Conservation (phyloP, 2,113 vertebrate genomes). For the Corvus moneduloides region DNA sequence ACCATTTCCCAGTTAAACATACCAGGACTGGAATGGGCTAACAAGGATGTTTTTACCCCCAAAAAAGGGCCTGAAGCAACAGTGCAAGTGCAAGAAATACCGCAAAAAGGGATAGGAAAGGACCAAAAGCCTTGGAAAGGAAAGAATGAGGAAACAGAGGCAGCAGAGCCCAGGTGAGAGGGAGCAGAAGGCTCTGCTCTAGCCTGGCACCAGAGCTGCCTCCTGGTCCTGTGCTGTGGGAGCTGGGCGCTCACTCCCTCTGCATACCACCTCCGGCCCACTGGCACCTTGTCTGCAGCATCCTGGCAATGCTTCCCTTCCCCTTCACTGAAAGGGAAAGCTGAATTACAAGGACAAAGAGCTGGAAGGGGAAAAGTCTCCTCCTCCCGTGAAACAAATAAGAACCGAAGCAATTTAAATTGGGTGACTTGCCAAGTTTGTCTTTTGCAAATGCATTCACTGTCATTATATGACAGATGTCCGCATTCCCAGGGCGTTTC, state of each 20-base stretch:
- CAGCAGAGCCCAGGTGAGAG: background rate
- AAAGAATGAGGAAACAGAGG: background rate
- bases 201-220: background rate
- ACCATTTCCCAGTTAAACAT: background rate
- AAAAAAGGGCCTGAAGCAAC: background rate
- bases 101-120: background rate
- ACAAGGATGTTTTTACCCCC: background rate
- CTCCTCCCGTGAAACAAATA: background rate
- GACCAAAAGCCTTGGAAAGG: background rate
- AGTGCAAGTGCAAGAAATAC: background rate
- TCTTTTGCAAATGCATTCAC: background rate
- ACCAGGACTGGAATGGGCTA: background rate
- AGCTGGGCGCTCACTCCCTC: background rate
- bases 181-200: background rate
- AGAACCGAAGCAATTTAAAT: conserved; percentile 26
- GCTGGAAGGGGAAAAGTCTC: background rate
- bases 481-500: background rate
- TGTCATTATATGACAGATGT: background rate
- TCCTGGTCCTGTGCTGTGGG: background rate
- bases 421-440: background rate
- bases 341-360: conserved; percentile 6
- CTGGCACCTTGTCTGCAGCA: background rate
- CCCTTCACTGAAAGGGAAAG: background rate
- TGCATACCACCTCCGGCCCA: background rate
- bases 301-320: background rate